phyloP scores from a whole-genome alignment of 2,113 vertebrate genomes.

The Notothenia rossii region DNA sequence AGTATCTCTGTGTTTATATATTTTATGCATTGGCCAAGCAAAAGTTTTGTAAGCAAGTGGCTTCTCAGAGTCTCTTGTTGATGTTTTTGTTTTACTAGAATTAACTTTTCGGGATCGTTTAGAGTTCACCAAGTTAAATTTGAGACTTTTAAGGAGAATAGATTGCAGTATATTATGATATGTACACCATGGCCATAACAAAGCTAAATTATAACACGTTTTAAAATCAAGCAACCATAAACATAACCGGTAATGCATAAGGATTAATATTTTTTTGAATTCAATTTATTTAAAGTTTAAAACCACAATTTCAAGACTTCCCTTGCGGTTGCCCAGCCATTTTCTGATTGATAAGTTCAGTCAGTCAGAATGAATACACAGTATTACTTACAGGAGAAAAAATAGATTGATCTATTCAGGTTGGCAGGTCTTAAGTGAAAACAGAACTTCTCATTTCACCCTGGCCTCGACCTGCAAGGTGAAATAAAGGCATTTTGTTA shows the following conservation, averaged over 20 bases:
- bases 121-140: not conserved
- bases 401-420: not conserved
- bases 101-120: not conserved
- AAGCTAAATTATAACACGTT: not conserved
- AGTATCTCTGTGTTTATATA: not conserved
- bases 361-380: not conserved
- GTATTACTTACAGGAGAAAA: not conserved
- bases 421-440: not conserved
- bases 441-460: slow-evolving; percentile 16
- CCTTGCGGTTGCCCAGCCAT: too few species aligned
- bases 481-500: slow-evolving; percentile 21
- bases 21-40: not conserved
- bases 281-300: not conserved
- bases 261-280: not conserved
- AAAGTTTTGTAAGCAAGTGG: not conserved
- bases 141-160: not conserved
- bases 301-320: not conserved
- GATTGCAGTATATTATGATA: not conserved
- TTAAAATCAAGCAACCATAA: not conserved
- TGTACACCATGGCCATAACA: too few species aligned
- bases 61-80: not conserved
- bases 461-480: not conserved
- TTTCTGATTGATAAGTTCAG: not conserved
- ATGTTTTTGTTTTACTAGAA: not conserved
- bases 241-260: not conserved